These are phyloP conservation scores for Calcarius lapponicus DNA, from an alignment of 2,797 vertebrate genomes.

Conservation along the genomic window DNA sequence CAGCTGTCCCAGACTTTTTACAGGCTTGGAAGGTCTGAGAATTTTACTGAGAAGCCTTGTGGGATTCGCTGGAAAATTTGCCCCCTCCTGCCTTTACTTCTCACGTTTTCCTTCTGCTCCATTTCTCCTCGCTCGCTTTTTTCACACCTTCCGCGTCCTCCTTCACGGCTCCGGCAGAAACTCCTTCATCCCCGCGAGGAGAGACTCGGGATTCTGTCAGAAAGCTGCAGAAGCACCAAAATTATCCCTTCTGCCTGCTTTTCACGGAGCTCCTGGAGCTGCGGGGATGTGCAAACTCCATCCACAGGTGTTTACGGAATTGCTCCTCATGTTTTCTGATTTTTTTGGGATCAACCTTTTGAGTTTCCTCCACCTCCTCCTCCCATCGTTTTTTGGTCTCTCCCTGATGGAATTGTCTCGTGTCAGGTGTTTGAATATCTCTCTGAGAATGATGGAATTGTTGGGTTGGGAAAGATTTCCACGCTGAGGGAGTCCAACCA, in stretches of 20 bases:
- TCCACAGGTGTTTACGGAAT: not conserved
- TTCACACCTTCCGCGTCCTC: not conserved
- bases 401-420: not conserved
- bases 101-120: not conserved
- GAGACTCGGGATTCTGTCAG: not conserved
- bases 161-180: not conserved
- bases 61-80: not conserved
- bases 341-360: not conserved
- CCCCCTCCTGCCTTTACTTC: not conserved
- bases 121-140: not conserved
- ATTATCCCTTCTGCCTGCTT: not conserved
- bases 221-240: not conserved
- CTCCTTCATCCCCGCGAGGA: not conserved
- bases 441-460: accelerated
- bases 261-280: not conserved
- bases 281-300: not conserved
- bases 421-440: not conserved
- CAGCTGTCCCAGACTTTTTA: accelerated
- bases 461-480: not conserved
- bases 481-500: accelerated
- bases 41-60: not conserved
- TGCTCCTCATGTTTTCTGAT: not conserved
- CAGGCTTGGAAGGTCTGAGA: not conserved
- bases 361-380: not conserved
- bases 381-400: accelerated